phyloP scores from a whole-genome alignment of 2,113 vertebrate genomes.

The Cinclus mexicanus region DNA sequence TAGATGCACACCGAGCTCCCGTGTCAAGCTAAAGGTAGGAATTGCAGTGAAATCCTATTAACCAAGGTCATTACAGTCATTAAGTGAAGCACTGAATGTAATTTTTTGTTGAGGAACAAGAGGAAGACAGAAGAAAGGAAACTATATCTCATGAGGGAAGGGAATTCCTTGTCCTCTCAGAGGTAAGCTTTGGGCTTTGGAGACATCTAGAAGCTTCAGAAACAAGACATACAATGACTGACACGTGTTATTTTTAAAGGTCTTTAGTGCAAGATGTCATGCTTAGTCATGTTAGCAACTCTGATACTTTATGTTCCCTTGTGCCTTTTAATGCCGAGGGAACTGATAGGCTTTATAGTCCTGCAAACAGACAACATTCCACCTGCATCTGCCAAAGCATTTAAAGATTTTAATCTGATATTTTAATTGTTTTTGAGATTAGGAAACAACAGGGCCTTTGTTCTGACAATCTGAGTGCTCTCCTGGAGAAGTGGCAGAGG shows the following conservation, averaged over 20 bases:
- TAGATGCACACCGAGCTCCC: neutral
- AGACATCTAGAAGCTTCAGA: neutral
- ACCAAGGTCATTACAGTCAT: slow-evolving; percentile 51
- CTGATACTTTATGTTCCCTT: slow-evolving; percentile 16
- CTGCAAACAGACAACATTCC: slow-evolving; percentile 65
- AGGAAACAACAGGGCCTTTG: slow-evolving; percentile 65
- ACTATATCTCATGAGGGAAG: neutral
- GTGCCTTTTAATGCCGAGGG: slow-evolving; percentile 63
- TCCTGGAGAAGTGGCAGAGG: slow-evolving; percentile 36
- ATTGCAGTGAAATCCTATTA: slow-evolving; percentile 62
- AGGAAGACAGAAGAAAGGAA: neutral
- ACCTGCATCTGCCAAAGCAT: slow-evolving; percentile 57
- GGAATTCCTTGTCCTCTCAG: slow-evolving; percentile 28
- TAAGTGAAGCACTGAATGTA: neutral
- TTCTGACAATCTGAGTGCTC: slow-evolving; percentile 11
- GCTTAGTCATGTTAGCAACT: neutral
- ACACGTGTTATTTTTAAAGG: neutral
- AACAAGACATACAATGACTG: neutral
- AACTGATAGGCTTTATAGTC: slow-evolving; percentile 58
- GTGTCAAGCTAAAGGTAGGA: slow-evolving; percentile 45
- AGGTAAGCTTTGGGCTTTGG: neutral
- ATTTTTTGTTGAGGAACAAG: neutral
- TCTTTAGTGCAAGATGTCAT: neutral
- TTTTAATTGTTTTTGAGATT: slow-evolving; percentile 69
- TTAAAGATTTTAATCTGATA: slow-evolving; percentile 70